phyloP scores from a whole-genome alignment of 2,888 invertebrate species.

The Caenorhabditis uteleia region DNA sequence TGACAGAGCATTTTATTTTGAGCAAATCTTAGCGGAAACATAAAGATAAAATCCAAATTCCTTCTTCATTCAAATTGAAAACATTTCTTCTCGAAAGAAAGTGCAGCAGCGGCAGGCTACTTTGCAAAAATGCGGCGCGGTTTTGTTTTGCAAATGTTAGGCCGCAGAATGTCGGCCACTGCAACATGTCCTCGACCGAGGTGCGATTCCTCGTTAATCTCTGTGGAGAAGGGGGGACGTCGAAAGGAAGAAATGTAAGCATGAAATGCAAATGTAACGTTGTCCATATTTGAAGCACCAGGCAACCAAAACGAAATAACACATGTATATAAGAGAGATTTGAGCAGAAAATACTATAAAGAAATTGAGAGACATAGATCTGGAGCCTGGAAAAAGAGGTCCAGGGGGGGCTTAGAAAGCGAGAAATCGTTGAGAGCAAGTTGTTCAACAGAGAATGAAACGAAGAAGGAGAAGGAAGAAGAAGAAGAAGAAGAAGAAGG shows the following conservation, averaged over 20 bases:
- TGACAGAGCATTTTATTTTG: not conserved
- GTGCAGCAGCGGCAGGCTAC: not conserved
- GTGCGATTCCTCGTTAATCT: no score
- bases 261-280: no score
- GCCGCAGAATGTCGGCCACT: no score
- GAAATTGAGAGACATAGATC: not conserved
- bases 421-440: conserved; percentile 6
- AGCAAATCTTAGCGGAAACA: conserved; percentile 3
- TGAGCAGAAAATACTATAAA: conserved; percentile 1
- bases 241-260: no score
- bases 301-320: not conserved
- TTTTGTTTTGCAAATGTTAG: no score
- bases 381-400: conserved; percentile 1
- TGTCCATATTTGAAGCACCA: no score
- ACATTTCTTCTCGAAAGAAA: conserved; percentile 31
- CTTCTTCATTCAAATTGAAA: not conserved
- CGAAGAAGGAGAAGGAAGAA: not conserved
- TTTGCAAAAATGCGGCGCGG: not conserved
- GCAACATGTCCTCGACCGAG: no score
- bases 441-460: no score
- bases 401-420: not conserved
- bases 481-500: conserved; percentile 6
- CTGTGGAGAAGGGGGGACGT: no score
- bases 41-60: not conserved
- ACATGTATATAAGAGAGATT: not conserved